Evolutionary conservation across 1,140 invertebrate species (phyloP).

Genomic region (Drosophila triauraria): DNA sequence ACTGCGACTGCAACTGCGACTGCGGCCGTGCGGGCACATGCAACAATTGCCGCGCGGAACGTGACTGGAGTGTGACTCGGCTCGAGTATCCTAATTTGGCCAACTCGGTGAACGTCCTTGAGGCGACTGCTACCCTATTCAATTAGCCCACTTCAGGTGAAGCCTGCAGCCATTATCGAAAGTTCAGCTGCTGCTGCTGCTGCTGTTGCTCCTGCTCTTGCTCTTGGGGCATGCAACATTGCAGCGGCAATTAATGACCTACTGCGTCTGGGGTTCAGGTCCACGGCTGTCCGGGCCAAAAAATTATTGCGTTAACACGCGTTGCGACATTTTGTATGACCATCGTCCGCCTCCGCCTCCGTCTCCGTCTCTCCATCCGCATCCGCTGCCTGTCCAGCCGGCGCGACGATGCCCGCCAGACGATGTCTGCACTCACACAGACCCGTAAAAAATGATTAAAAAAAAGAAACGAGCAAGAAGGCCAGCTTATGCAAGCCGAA

Average conservation of each 20-base stretch:
- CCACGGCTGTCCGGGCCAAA: conserved; percentile 12
- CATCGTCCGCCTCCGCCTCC: conserved; percentile 22
- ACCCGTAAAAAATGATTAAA: conserved; percentile 15
- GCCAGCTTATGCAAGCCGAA: conserved; percentile 5
- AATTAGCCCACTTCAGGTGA: conserved; percentile 51
- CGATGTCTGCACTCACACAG: conserved; percentile 61
- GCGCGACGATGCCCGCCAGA: conserved; percentile 62
- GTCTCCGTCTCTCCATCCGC: conserved; percentile 24
- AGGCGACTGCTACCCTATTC: conserved; percentile 48
- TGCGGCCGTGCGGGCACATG: conserved; percentile 39
- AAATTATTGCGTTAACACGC: conserved; percentile 76
- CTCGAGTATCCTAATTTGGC: conserved; percentile 78
- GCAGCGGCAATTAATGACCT: conserved; percentile 76
- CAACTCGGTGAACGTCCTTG: conserved; percentile 77
- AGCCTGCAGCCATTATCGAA: conserved; percentile 15
- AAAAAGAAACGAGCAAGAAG: neutral
- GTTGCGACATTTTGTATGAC: conserved; percentile 73
- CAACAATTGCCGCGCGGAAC: conserved; percentile 72
- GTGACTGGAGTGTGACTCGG: conserved; percentile 76
- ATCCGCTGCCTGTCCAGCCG: conserved; percentile 35
- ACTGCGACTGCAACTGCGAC: neutral
- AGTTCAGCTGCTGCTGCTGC: conserved; percentile 25
- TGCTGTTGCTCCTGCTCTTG: conserved; percentile 31
- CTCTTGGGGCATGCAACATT: conserved; percentile 15
- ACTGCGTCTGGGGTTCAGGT: conserved; percentile 72